Evolutionary conservation across 2,888 invertebrate species (phyloP), one percentile per base, ranked within the genome.

Genomic region (Macrophya annulata): DNA sequence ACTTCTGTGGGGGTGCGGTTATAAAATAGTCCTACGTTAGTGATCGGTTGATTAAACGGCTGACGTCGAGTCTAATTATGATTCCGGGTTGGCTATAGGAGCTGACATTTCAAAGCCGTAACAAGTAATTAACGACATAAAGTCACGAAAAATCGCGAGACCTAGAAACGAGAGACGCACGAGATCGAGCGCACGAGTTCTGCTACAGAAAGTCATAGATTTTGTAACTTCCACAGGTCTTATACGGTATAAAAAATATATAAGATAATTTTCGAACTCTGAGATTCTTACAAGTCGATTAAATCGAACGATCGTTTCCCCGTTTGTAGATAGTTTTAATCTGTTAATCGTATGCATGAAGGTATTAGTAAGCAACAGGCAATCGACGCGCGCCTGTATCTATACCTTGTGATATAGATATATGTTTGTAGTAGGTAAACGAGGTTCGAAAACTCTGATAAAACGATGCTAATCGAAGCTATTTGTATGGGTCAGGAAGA

Each of bases 381-480:
- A 51, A 37, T 74, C 45, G 43, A 45, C 74, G 74, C 31, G 31
- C 9, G 9, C 21, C 10, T 72, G 10, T 72, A 43, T 43, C 10
- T 72, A 4, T 72, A 43, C 4, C 40, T 5, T n/a, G n/a, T 45
- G 43, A n/a, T 72, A n/a, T 72, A 31, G 31, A 43, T n/a, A n/a
- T 72, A 43, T 72, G 37, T 31, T 25, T 37, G n/a, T 12, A 76
- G 9, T 10, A 43, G 76, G 45, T 62, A 43, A 81, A 81, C 43
- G 79, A 43, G 1, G n/a, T 81, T 62, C 37, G 10, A 3, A 81
- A 81, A 9, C 43, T 62, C 31, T 43, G 81, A 81, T 81, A 62
- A 59, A 81, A 81, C 81, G 81, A 81, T 81, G 62, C 25, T 81
- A 62, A 81, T 81, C 81, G 15, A 43, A 81, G 81, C 81, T 43